Evolutionary conservation across 2,113 vertebrate species (phyloP).

Genomic region (Choloepus hoffmanni): DNA sequence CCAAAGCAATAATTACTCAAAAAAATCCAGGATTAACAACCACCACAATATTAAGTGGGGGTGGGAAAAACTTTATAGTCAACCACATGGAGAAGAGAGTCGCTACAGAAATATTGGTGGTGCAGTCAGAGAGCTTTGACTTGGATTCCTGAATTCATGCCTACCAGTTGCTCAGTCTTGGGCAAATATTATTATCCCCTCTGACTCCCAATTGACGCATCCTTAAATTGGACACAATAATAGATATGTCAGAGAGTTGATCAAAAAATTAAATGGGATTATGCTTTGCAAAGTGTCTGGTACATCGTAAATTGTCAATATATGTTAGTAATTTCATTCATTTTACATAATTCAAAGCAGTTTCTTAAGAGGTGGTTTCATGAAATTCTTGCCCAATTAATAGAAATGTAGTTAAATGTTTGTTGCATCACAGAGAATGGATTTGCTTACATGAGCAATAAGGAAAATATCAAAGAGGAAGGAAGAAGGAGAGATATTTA

Average conservation of each 20-base stretch:
- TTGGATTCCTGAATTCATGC: not conserved
- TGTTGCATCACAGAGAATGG: not conserved
- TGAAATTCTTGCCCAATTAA: not conserved
- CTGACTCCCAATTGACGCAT: not conserved
- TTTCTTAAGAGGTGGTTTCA: not conserved
- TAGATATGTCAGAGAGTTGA: not conserved
- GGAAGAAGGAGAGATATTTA: not conserved
- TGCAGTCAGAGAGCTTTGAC: not conserved
- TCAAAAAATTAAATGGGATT: not conserved
- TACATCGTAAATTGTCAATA: not conserved
- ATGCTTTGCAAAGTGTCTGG: not conserved
- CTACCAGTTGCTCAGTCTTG: not conserved
- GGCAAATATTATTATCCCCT: not conserved
- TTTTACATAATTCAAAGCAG: not conserved
- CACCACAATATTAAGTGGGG: not conserved
- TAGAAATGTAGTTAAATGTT: not conserved
- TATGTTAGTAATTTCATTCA: not conserved
- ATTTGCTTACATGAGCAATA: not conserved
- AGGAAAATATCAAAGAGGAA: not conserved
- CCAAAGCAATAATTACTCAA: not conserved
- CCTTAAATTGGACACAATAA: not conserved
- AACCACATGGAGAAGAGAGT: not conserved
- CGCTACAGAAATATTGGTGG: not conserved
- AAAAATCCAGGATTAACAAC: not conserved
- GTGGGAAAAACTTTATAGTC: not conserved